Evolutionary conservation across 2,888 invertebrate species (phyloP).

Genomic region (Scrobipalpa atriplicella): DNA sequence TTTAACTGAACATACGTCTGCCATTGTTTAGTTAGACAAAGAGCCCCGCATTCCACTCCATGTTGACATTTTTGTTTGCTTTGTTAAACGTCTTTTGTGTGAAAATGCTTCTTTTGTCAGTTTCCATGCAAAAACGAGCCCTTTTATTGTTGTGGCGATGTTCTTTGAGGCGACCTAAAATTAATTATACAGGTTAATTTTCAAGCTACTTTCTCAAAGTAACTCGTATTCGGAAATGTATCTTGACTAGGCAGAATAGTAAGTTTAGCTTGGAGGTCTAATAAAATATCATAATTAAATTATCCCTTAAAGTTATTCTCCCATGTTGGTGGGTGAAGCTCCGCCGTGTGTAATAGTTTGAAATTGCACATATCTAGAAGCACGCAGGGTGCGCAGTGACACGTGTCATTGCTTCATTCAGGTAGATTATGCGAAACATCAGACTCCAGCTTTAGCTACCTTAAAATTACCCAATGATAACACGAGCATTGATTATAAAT

Average conservation of each 20-base stretch:
- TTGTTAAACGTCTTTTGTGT: slow-evolving; percentile 68
- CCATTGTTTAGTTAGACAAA: slow-evolving; percentile 46
- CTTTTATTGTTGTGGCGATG: slow-evolving; percentile 44
- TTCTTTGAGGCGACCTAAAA: not conserved
- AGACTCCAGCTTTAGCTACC: too few relatives aligned
- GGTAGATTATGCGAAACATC: too few relatives aligned
- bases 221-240: not conserved
- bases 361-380: too few relatives aligned
- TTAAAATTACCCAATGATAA: too few relatives aligned
- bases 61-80: slow-evolving; percentile 73
- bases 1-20: slow-evolving; percentile 23
- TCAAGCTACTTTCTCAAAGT: not conserved
- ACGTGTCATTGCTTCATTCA: too few relatives aligned
- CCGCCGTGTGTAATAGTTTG: too few relatives aligned
- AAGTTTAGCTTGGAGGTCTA: too few relatives aligned
- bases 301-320: too few relatives aligned
- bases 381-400: too few relatives aligned
- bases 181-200: not conserved
- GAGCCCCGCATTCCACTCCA: slow-evolving; percentile 44
- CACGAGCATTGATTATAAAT: too few relatives aligned
- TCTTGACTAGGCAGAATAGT: not conserved
- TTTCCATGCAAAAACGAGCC: slow-evolving; percentile 53
- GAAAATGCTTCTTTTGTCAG: slow-evolving; percentile 60
- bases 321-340: too few relatives aligned
- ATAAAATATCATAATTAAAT: too few relatives aligned